Evolutionary conservation across 1,140 invertebrate species (phyloP).

Genomic region (Chlorops oryzae): DNA sequence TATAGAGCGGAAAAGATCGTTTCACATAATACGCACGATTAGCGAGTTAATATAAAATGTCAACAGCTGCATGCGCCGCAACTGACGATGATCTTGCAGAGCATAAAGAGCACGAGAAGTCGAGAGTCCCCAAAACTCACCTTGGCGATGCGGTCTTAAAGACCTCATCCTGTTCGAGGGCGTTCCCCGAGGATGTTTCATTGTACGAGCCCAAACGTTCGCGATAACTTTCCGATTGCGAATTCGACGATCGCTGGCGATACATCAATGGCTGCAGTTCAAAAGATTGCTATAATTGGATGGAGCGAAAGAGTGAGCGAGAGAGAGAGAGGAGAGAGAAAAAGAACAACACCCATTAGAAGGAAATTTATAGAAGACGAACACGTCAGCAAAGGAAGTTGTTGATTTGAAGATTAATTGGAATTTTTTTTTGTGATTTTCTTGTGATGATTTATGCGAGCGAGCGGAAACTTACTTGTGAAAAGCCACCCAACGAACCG

Average conservation of each 20-base stretch:
- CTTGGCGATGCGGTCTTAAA: slow-evolving; percentile 37
- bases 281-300: slow-evolving; percentile 35
- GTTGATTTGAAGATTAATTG: slow-evolving; percentile 22
- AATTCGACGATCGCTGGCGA: slow-evolving; percentile 38
- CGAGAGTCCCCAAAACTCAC: slow-evolving; percentile 28
- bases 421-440: slow-evolving; percentile 13
- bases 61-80: slow-evolving; percentile 37
- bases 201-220: slow-evolving; percentile 43
- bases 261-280: slow-evolving; percentile 42
- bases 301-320: slow-evolving; percentile 14
- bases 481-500: slow-evolving; percentile 38
- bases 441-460: not conserved
- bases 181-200: slow-evolving; percentile 21
- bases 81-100: slow-evolving; percentile 26
- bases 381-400: slow-evolving; percentile 25
- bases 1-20: slow-evolving; percentile 2
- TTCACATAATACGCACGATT: slow-evolving; percentile 25
- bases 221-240: slow-evolving; percentile 41
- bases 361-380: slow-evolving; percentile 6
- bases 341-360: slow-evolving; percentile 7
- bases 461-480: slow-evolving; percentile 31
- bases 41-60: slow-evolving; percentile 34
- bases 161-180: slow-evolving; percentile 26
- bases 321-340: slow-evolving; percentile 7
- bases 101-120: not conserved